A percentile compares a stretch with the other conserved stretches of the same genome.
phyloP scores from a whole-genome alignment of 2,888 invertebrate genomes.

The Limnephilus lunatus region DNA sequence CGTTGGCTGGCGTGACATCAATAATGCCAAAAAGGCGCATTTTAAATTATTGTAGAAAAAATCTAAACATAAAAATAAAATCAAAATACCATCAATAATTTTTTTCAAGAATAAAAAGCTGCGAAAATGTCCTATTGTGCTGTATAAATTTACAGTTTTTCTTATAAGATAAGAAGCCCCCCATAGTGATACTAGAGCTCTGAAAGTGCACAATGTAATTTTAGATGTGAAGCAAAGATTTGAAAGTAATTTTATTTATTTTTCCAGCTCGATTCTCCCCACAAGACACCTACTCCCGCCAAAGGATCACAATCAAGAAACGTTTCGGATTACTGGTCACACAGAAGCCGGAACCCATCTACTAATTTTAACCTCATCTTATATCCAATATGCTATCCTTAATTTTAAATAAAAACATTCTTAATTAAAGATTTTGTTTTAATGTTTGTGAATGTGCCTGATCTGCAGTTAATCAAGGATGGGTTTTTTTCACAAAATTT shows the following conservation, averaged over 20 bases:
- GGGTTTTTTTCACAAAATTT: too few relatives aligned
- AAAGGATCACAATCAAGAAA: constrained; percentile 92
- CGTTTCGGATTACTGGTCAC: constrained; percentile 92
- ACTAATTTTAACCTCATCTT: constrained; percentile 2
- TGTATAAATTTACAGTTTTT: too few relatives aligned
- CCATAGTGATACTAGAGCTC: not conserved
- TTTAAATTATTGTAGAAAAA: too few relatives aligned
- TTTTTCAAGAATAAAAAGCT: too few relatives aligned
- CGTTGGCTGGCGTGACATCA: too few relatives aligned
- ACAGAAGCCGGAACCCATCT: constrained; percentile 85
- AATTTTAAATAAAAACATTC: constrained; percentile 2
- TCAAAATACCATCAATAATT: too few relatives aligned
- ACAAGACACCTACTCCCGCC: constrained; percentile 94
- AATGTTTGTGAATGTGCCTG: not conserved
- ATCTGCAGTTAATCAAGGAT: too few relatives aligned
- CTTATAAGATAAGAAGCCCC: not conserved
- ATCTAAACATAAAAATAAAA: too few relatives aligned
- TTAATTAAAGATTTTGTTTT: not conserved
- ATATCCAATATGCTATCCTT: not conserved
- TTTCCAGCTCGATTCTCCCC: constrained; percentile 92
- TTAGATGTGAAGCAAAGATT: not conserved
- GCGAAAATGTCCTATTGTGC: too few relatives aligned
- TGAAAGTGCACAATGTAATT: not conserved
- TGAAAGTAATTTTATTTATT: constrained; percentile 6
- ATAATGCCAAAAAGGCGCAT: too few relatives aligned